Conservation (phyloP, 2,888 invertebrate genomes). For the Ornithoptera alexandrae region DNA sequence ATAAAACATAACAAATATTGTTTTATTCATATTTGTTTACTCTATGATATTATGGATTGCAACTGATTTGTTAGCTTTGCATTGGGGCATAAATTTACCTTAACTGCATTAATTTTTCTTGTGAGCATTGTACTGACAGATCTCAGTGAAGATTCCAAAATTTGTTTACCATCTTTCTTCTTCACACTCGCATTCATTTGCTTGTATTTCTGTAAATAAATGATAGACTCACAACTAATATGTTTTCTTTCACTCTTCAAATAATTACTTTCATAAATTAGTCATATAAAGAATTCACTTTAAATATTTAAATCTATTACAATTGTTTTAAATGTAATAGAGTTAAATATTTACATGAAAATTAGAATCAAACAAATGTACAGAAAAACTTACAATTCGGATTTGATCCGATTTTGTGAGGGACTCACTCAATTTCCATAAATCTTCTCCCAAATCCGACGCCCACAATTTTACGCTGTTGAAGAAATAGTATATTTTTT, state of each 20-base stretch:
- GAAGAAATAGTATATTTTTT: slow-evolving; percentile 30
- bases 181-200: slow-evolving; percentile 88
- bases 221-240: not conserved
- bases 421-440: slow-evolving; percentile 87
- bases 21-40: too few species aligned
- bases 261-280: not conserved
- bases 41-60: too few species aligned
- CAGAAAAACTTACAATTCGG: slow-evolving; percentile 81
- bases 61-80: too few species aligned
- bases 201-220: slow-evolving; percentile 84
- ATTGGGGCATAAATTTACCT: slow-evolving; percentile 66
- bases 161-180: slow-evolving; percentile 87
- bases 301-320: not conserved
- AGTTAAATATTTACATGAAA: not conserved
- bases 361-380: not conserved
- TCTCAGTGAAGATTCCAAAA: slow-evolving; percentile 88
- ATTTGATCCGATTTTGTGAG: slow-evolving; percentile 89
- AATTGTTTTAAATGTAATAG: not conserved
- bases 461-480: slow-evolving; percentile 91
- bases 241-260: not conserved
- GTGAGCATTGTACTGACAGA: slow-evolving; percentile 92
- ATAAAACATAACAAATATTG: too few species aligned
- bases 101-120: slow-evolving; percentile 93
- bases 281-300: not conserved
- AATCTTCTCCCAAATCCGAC: slow-evolving; percentile 86